Percentiles rank a stretch among this genome's conserved stretches.
Evolutionary conservation across 2,888 invertebrate genomes (phyloP).

Genomic region (Phyllotreta cruciferae): DNA sequence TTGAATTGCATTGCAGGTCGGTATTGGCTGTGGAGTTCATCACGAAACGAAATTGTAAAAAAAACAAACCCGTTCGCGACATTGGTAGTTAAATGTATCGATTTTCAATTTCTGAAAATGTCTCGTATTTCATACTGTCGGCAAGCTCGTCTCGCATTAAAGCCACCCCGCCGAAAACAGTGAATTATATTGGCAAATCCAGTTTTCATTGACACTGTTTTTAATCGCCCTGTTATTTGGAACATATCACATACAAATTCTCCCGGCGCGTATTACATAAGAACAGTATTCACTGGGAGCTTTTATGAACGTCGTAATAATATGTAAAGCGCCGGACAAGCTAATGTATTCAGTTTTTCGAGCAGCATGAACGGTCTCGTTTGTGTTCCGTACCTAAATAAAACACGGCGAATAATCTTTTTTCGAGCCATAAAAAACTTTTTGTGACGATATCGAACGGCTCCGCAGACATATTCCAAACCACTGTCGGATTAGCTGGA

Average conservation of each 20-base stretch:
- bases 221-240: background rate
- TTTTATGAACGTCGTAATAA: too few species aligned
- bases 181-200: slow-evolving; percentile 7
- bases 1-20: slow-evolving; percentile 76
- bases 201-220: slow-evolving; percentile 2
- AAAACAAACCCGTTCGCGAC: slow-evolving; percentile 12
- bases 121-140: slow-evolving; percentile 24
- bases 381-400: too few species aligned
- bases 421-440: too few species aligned
- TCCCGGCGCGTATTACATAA: too few species aligned
- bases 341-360: too few species aligned
- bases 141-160: slow-evolving; percentile 18
- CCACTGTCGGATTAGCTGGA: too few species aligned
- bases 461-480: too few species aligned
- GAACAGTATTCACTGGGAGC: too few species aligned
- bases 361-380: too few species aligned
- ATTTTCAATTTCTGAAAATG: slow-evolving; percentile 21
- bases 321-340: too few species aligned
- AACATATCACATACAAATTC: background rate
- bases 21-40: slow-evolving; percentile 6
- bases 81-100: slow-evolving; percentile 19
- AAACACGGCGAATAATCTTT: too few species aligned
- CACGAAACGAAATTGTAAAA: slow-evolving; percentile 1
- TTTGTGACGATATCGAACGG: too few species aligned
- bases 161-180: background rate